These are phyloP conservation scores for Agonopterix heracliana DNA, from an alignment of 2,888 invertebrate species.

Conservation along the genomic window DNA sequence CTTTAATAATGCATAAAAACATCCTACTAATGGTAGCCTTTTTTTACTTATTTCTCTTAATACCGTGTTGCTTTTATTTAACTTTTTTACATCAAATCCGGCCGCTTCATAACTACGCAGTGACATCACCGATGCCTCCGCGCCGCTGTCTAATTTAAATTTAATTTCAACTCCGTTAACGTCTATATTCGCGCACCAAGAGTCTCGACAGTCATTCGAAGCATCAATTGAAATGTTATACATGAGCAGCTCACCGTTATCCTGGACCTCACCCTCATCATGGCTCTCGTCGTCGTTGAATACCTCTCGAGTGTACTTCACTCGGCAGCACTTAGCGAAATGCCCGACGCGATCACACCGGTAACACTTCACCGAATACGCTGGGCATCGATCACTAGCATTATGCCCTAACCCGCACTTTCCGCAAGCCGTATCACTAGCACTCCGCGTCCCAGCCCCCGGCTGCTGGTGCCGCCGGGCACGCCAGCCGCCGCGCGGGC, in stretches of 20 bases:
- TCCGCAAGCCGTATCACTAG: neutral
- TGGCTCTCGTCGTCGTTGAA: neutral
- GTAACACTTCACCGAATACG: neutral
- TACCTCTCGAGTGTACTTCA: neutral
- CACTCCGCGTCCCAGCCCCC: neutral
- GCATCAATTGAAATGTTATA: slow-evolving; percentile 3
- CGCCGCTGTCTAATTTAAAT: slow-evolving; percentile 9
- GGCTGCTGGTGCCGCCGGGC: neutral
- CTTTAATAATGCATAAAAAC: slow-evolving; percentile 3
- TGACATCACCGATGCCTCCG: slow-evolving; percentile 6
- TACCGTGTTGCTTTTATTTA: neutral
- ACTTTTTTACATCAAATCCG: neutral
- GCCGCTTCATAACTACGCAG: neutral
- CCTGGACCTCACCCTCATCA: neutral
- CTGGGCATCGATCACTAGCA: neutral
- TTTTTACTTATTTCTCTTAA: slow-evolving; percentile 5
- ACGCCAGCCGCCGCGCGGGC: neutral
- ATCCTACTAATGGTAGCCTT: slow-evolving; percentile 4
- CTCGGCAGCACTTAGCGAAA: slow-evolving; percentile 2
- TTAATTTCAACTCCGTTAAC: neutral
- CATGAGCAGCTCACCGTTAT: slow-evolving; percentile 4
- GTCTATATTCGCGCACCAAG: neutral
- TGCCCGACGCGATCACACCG: slow-evolving; percentile 2
- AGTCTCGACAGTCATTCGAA: neutral
- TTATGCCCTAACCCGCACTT: neutral